Conservation (phyloP, 2,888 invertebrate genomes). For the Cerastoderma edule region DNA sequence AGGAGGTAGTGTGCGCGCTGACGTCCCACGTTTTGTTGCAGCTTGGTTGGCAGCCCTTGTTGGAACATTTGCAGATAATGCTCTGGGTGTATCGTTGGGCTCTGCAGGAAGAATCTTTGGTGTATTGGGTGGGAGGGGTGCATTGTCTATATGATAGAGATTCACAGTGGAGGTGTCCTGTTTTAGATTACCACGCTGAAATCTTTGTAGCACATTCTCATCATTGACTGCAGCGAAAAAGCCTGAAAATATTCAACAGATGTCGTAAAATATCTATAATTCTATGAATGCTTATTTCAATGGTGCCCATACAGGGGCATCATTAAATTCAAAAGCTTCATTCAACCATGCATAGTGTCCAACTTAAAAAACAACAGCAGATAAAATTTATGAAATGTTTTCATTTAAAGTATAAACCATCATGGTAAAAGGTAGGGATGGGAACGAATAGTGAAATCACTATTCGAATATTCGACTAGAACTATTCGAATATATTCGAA, state of each 20-base stretch:
- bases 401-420: no score
- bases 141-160: constrained; percentile 61
- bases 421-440: no score
- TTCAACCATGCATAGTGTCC: no score
- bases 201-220: constrained; percentile 43
- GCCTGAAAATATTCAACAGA: constrained; percentile 51
- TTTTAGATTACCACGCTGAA: constrained; percentile 40
- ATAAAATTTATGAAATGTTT: no score
- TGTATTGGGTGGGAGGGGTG: constrained; percentile 51
- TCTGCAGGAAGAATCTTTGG: constrained; percentile 54
- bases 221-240: constrained; percentile 64
- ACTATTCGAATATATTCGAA: no score
- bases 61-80: constrained; percentile 57
- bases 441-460: no score
- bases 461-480: no score
- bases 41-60: constrained; percentile 25
- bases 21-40: constrained; percentile 38
- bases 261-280: no score
- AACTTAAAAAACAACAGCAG: no score
- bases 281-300: no score
- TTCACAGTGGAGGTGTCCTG: constrained; percentile 52
- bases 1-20: constrained; percentile 49
- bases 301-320: no score
- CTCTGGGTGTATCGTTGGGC: constrained; percentile 54
- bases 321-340: no score